Conservation (phyloP, 2,113 vertebrate species). For the Ondatra zibethicus region DNA sequence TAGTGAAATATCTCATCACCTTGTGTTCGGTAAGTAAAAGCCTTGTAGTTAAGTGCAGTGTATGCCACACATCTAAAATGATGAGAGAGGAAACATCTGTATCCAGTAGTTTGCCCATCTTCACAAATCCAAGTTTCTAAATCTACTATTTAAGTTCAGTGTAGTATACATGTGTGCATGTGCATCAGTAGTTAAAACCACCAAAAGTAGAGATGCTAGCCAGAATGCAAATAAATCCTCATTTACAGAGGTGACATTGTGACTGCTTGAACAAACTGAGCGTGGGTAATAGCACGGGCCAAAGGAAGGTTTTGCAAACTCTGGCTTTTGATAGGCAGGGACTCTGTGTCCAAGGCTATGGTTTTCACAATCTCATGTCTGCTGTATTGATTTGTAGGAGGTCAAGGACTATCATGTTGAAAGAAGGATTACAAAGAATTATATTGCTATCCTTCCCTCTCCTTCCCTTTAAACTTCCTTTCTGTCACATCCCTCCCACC, state of each 20-base stretch:
- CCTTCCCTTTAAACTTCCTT: constrained; percentile 21
- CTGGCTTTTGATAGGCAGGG: neutral
- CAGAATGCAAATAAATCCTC: constrained; percentile 1
- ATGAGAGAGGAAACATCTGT: neutral
- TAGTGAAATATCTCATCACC: neutral
- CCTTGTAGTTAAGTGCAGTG: neutral
- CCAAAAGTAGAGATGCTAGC: neutral
- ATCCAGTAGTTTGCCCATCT: neutral
- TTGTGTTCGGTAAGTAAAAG: neutral
- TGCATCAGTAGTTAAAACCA: neutral
- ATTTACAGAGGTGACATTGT: neutral
- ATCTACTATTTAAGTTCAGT: neutral
- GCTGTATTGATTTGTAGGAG: neutral
- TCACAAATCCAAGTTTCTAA: neutral
- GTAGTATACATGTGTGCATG: neutral
- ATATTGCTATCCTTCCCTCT: neutral
- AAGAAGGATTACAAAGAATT: neutral
- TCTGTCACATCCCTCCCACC: neutral
- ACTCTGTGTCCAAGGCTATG: neutral
- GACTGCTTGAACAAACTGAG: neutral
- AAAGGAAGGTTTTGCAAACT: neutral
- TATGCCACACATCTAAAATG: neutral
- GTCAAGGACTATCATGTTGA: neutral
- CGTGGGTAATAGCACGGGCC: neutral
- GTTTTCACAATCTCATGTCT: neutral